Base-by-base conservation (phyloP, 2,113 vertebrate genomes). In the Paramormyrops kingsleyae region DNA sequence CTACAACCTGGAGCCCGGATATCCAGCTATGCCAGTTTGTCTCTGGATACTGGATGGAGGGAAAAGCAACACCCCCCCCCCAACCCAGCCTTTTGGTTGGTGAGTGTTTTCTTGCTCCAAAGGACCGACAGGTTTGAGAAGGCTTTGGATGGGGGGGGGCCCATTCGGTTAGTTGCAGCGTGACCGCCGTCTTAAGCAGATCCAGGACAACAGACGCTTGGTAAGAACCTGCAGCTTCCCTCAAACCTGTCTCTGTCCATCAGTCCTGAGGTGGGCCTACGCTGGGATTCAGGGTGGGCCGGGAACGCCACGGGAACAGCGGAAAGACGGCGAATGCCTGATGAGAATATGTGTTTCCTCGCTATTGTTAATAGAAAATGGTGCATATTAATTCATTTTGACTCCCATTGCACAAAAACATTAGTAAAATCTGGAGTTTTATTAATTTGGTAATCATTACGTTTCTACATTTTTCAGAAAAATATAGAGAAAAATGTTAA, bases 181-280 rank as follows among this genome's bases (percentile, higher is more conserved):
- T 19, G 70, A 50, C 46, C 13, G 19, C 27, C 35, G 42, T 39
- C 42, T 44, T n/a, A 49, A 31, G 17, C 21, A 46, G 15, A 59
- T 21, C 4, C 90, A 39, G 91, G 17, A 84, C 27, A 8, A 24
- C 88, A 35, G 89, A 93, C 91, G 83, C 35, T 89, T 91, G 92
- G 90, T 92, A 85, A 91, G 92, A 39, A 87, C 89, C 90, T 92
- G 89, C 91, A 88, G 92, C 90, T 90, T 88, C 84, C 52, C 44
- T 7, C 49, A 19, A 92, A 93, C 92, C 94, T 94, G 94, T 93
- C 90, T 91, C 91, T 93, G 94, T 94, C 93, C 92, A 80, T 95
- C 94, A 95, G 56, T 6, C 15, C 0, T 83, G 88, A 88, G 19
- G 52, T 17, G 35, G 19, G 27, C 35, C 39, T 44, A 70, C 27